Evolutionary conservation across 2,888 invertebrate species (phyloP), one percentile per base, ranked within the genome.

Genomic region (Sclerodermus sp.): DNA sequence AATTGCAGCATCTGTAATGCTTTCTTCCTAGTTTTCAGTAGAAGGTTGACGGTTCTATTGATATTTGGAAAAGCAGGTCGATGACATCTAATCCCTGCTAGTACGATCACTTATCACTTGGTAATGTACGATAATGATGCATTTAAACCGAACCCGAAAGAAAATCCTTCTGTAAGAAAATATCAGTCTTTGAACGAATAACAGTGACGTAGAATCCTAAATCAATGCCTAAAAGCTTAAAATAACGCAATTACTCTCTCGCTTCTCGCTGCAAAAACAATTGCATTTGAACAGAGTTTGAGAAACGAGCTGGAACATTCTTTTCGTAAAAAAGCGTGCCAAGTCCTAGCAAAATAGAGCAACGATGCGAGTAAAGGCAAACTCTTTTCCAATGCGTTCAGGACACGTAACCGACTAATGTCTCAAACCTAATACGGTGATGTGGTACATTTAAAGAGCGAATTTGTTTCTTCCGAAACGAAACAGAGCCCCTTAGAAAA

Each of bases 171-270:
- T 10, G 30, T 30, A 9, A 10, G 6, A 9, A 30, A 30, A 10
- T 30, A 30, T 10, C 30, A 10, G 10, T 30, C 6, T 30, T 30
- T 6, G 10, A 30, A 30, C 6, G 6, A 10, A 9, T 9, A 10
- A 30, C 6, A 30, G 10, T 30, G 34, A 8, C 4, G 34, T 12
- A 12, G 34, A 34, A 41, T 32, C 42, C 29, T 44, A 17, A 41
- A 30, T 41, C 40, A 31, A 31, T 31, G 44, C 17, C 38, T 53
- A 14, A 42, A 17, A 52, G 55, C 57, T 60, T 50, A n/a, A 37
- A 51, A 50, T 52, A 60, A 60, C 48, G 48, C 56, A 49, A 51
- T 51, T 34, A 45, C 53, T 64, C 58, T 63, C 60, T 61, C 60
- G 63, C 64, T 58, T 63, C 64, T 64, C 53, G 53, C 51, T 29